Percentiles rank a stretch among this genome's conserved stretches.
These are phyloP conservation scores for Acholoe squamosa DNA, from an alignment of 2,888 invertebrate species.

Conservation along the genomic window DNA sequence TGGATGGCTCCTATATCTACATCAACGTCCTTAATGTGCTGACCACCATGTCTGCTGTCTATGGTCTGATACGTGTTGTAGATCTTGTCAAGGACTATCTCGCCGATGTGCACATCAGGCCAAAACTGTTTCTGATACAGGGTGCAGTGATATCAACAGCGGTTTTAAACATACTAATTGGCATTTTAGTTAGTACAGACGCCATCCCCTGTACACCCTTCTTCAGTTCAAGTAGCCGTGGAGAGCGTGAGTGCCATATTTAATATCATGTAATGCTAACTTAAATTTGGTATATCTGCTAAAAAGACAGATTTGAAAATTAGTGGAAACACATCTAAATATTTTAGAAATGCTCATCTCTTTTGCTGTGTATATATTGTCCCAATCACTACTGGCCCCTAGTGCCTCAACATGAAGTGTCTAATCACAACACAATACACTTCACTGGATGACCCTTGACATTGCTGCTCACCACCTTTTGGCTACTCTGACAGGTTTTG, in stretches of 20 bases:
- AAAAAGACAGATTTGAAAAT: too few species aligned
- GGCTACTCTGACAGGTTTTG: too few species aligned
- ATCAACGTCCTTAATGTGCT: conserved; percentile 65
- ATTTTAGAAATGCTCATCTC: too few species aligned
- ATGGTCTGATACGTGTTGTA: neutral
- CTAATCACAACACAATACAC: too few species aligned
- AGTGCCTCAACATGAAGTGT: too few species aligned
- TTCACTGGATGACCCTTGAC: too few species aligned
- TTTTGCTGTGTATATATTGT: too few species aligned
- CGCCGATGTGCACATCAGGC: neutral
- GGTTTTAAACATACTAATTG: neutral
- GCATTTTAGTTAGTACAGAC: neutral
- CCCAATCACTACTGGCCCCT: too few species aligned
- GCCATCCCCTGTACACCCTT: neutral
- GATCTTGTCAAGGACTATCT: neutral
- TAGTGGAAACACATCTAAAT: too few species aligned
- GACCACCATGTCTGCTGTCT: conserved; percentile 60
- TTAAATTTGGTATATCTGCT: too few species aligned
- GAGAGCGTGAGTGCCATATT: neutral
- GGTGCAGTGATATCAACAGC: neutral
- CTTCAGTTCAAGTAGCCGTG: neutral
- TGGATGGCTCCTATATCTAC: conserved; percentile 64
- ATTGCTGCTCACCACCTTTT: too few species aligned
- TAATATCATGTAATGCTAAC: too few species aligned
- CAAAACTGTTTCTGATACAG: neutral